These are phyloP conservation scores for Diplodus sargus DNA, from an alignment of 2,797 vertebrate species.

Conservation along the genomic window DNA sequence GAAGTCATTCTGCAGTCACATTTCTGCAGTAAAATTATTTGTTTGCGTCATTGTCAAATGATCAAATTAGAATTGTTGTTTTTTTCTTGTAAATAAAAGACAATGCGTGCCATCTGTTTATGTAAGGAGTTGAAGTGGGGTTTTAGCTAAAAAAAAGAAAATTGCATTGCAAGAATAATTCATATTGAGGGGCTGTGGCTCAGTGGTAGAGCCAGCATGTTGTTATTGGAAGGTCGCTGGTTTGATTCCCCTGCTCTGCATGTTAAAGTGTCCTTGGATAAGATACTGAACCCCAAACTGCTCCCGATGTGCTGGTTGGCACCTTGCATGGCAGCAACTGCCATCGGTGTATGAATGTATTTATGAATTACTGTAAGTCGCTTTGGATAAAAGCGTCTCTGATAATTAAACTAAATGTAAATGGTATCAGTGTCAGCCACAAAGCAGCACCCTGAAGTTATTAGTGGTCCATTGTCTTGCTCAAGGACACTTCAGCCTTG, in stretches of 20 bases:
- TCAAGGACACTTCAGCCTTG: conserved; percentile 46
- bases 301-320: too few relatives aligned
- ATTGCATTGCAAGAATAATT: too few relatives aligned
- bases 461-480: conserved; percentile 21
- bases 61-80: background rate
- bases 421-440: background rate
- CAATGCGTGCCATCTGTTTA: background rate
- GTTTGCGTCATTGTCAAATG: background rate
- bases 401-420: background rate
- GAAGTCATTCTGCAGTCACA: background rate
- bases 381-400: too few relatives aligned
- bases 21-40: background rate
- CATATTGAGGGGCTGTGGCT: too few relatives aligned
- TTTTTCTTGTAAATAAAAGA: background rate
- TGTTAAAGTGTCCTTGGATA: too few relatives aligned
- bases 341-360: too few relatives aligned
- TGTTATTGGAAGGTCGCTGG: too few relatives aligned
- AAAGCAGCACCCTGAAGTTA: conserved; percentile 22
- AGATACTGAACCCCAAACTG: too few relatives aligned
- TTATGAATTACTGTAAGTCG: too few relatives aligned
- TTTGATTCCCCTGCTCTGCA: too few relatives aligned
- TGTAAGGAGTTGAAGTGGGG: background rate
- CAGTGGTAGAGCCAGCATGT: too few relatives aligned
- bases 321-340: too few relatives aligned
- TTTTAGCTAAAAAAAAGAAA: background rate